Evolutionary conservation across 2,888 invertebrate genomes (phyloP).

Genomic region (Drosophila macrothrix): DNA sequence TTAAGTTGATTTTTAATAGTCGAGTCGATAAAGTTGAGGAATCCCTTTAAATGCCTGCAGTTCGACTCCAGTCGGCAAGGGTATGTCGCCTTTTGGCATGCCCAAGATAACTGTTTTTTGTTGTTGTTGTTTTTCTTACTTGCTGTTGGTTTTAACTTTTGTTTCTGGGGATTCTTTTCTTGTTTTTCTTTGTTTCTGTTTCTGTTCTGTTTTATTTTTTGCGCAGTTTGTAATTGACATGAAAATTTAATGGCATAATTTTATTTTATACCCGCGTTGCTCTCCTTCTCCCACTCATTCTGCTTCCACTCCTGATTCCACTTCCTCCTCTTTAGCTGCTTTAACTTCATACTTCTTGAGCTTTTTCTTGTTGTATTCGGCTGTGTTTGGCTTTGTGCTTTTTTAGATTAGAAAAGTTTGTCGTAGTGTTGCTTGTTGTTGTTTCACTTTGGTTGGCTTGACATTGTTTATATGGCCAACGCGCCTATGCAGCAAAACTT

Average conservation of each 20-base stretch:
- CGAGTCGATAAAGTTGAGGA: background rate
- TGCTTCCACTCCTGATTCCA: background rate
- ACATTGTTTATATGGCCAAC: conserved; percentile 61
- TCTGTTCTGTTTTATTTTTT: conserved; percentile 6
- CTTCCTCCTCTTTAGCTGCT: background rate
- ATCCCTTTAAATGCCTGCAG: background rate
- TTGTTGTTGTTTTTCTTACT: background rate
- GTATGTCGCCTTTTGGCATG: background rate
- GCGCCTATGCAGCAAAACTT: conserved; percentile 61
- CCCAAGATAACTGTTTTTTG: background rate
- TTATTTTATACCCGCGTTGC: conserved; percentile 45
- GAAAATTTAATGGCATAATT: conserved; percentile 77
- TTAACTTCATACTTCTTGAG: background rate
- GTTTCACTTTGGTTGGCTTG: conserved; percentile 36
- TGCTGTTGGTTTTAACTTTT: background rate
- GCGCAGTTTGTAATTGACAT: conserved; percentile 73
- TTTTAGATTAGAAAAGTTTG: conserved; percentile 71
- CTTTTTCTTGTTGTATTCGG: conserved; percentile 2
- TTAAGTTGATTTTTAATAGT: background rate
- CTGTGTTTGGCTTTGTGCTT: conserved; percentile 52
- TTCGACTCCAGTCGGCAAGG: background rate
- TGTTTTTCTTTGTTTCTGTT: background rate
- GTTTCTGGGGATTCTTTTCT: background rate
- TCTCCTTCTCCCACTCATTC: background rate
- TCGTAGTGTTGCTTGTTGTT: conserved; percentile 29